Evolutionary conservation across 2,113 vertebrate genomes (phyloP).

Genomic region (Tricholaema leucomelas): DNA sequence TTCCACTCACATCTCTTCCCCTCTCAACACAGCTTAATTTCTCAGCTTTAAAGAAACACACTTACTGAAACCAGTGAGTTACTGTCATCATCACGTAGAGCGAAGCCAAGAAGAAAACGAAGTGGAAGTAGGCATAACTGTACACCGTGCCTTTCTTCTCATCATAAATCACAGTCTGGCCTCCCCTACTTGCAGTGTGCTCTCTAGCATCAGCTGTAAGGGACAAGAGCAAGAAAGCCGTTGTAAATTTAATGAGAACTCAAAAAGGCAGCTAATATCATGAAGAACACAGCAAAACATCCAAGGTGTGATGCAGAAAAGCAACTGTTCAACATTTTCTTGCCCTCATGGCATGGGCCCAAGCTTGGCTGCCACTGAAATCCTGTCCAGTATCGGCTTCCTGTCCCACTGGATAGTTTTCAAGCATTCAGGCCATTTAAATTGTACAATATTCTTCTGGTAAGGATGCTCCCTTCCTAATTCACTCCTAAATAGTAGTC

Average conservation of each 20-base stretch:
- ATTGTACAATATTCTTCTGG: background rate
- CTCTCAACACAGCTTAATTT: background rate
- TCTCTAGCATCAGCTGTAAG: constrained; percentile 78
- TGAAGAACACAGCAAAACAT: background rate
- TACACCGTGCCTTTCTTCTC: constrained; percentile 88
- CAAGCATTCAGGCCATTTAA: background rate
- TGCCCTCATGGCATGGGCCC: background rate
- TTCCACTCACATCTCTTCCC: background rate
- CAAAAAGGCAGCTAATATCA: background rate
- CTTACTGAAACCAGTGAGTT: constrained; percentile 99
- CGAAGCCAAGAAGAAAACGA: constrained; percentile 93
- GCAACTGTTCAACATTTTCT: background rate
- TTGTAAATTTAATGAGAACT: background rate
- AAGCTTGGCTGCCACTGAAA: background rate
- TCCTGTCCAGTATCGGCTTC: background rate
- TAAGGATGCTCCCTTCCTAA: background rate
- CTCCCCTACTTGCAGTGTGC: constrained; percentile 68
- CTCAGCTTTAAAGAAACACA: background rate
- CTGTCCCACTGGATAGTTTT: background rate
- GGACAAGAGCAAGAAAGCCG: background rate
- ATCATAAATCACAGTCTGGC: constrained; percentile 88
- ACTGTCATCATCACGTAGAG: constrained; percentile 98
- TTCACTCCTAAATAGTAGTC: background rate
- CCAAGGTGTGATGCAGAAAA: background rate
- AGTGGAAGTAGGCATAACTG: constrained; percentile 93